Conservation (phyloP, 2,113 vertebrate species). For the Pseudolaguvia tuberculata region DNA sequence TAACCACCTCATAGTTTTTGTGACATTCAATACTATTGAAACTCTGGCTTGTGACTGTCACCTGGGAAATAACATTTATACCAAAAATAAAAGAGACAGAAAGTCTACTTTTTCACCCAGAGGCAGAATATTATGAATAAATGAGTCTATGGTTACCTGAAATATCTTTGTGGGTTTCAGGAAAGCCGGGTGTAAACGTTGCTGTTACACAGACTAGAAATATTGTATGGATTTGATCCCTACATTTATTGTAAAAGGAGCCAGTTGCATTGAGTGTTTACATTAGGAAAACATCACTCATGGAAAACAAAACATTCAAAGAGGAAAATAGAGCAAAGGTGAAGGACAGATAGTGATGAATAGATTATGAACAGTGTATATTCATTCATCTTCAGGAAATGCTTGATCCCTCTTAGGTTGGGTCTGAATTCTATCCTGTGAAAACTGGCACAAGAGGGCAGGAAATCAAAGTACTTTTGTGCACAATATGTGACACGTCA, state of each 20-base stretch:
- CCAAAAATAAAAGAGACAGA: not conserved
- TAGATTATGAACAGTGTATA: not conserved
- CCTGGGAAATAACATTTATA: not conserved
- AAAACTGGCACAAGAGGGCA: not conserved
- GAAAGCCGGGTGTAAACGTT: constrained; percentile 1
- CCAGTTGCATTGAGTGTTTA: not conserved
- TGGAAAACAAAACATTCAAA: not conserved
- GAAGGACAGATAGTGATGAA: constrained; percentile 12
- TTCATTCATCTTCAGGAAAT: not conserved
- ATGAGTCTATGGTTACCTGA: constrained; percentile 17
- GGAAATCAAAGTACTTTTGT: not conserved
- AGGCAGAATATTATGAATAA: not conserved
- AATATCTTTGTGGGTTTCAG: not conserved
- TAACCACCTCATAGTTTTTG: not conserved
- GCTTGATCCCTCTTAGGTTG: not conserved
- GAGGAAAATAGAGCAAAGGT: not conserved
- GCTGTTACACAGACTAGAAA: constrained; percentile 2
- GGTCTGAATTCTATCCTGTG: not conserved
- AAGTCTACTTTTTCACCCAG: not conserved
- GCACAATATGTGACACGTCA: not conserved
- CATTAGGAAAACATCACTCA: not conserved
- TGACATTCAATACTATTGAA: constrained; percentile 13
- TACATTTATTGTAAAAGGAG: not conserved
- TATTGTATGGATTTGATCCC: constrained; percentile 9
- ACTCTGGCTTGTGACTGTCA: constrained; percentile 2